Evolutionary conservation across 1,140 invertebrate species (phyloP), one percentile per base, ranked within the genome.

Genomic region (Patella vulgata): DNA sequence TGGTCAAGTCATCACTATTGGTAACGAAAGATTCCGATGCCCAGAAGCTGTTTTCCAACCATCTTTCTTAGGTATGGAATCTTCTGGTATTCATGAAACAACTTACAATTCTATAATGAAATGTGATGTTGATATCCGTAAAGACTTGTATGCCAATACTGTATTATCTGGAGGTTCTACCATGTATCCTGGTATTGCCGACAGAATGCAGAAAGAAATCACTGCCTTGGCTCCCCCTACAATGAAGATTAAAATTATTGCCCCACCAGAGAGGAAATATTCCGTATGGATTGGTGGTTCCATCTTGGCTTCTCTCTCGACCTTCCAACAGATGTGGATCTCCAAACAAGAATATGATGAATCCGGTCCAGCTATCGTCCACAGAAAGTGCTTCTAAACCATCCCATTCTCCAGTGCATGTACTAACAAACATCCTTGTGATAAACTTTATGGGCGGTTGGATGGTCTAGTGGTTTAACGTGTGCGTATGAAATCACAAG

Each of bases 61-160:
- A 55, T 72, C 74, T n/a, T 78, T 81, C 60, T 39, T 83, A 50
- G 80, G 79, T 57, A 75, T 78, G 68, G 81, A 82, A 68, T 71
- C 66, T 28, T 52, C 62, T 43, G 80, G 80, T 66, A 73, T 83
- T 51, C 79, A 80, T 47, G 79, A 83, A 58, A 77, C 94, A 68
- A 92, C 92, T 48, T 96, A 95, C 90, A 96, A 96, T 87, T 94
- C 93, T 64, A 96, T 97, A 47, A 82, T 82, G 80, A 76, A 78
- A 55, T 81, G 80, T 60, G 81, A 82, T 59, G 90, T 93, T 59
- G 92, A 94, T 77, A 94, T 94, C 85, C 88, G 92, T 84, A 94
- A 89, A 88, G 93, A 95, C 86, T 85, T 95, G 84, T 95, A 95
- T 83, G 92, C 92, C 86, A 95, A 95, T 88, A 94, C 91, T 70